These are phyloP conservation scores for Sarcoramphus papa DNA, from an alignment of 2,797 vertebrate species.

Conservation along the genomic window DNA sequence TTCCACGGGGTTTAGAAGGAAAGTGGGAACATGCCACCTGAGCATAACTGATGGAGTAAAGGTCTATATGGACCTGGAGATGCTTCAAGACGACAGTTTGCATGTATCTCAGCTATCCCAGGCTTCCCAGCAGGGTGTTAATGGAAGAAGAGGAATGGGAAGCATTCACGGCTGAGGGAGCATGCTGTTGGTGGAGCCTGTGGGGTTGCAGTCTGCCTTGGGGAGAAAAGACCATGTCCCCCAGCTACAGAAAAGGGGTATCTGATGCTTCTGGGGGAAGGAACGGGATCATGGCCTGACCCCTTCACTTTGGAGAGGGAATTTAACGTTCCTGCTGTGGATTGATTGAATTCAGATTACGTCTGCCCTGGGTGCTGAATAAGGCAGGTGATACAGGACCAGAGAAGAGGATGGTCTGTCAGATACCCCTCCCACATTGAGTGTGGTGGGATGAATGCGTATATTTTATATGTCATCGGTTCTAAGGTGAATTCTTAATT, in stretches of 20 bases:
- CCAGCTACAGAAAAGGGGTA: background rate
- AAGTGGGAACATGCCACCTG: background rate
- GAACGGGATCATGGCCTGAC: background rate
- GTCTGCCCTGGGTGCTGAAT: background rate
- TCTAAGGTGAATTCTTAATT: background rate
- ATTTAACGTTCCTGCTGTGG: background rate
- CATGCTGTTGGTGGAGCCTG: background rate
- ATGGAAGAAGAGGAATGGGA: background rate
- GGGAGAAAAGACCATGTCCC: background rate
- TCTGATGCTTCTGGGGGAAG: background rate
- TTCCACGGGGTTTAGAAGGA: background rate
- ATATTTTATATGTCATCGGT: background rate
- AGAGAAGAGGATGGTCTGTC: background rate
- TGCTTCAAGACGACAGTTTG: background rate
- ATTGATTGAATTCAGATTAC: background rate
- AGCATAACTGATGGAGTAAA: background rate
- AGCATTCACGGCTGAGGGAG: background rate
- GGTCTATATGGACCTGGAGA: background rate
- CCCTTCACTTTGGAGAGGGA: background rate
- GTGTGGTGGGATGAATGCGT: background rate
- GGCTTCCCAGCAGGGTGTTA: background rate
- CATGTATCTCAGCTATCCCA: background rate
- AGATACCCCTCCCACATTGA: background rate
- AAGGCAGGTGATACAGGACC: background rate
- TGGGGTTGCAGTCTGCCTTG: background rate